Conservation (phyloP, 2,797 vertebrate species). For the Cyclura pinguis region DNA sequence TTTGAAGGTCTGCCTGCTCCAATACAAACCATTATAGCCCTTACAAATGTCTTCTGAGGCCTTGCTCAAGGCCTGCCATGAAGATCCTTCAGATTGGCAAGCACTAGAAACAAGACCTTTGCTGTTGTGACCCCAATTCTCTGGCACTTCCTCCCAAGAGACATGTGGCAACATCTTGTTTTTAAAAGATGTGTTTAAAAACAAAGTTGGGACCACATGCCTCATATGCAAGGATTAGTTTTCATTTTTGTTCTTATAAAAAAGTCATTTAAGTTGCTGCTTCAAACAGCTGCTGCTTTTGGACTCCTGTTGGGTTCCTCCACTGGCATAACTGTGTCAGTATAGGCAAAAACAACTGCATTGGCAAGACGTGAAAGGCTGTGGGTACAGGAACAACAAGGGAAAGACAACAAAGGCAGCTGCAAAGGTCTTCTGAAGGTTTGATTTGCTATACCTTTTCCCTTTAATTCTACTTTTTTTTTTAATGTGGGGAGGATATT, state of each 20-base stretch:
- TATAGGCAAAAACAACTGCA: no score
- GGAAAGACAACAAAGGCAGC: no score
- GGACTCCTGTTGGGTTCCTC: no score
- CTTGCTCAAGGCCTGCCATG: neutral
- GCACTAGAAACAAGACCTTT: neutral
- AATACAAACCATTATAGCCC: neutral
- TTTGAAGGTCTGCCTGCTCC: neutral
- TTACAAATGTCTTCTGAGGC: neutral
- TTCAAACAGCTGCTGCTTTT: neutral
- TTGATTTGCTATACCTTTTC: slow-evolving; percentile 5
- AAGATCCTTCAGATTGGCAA: neutral
- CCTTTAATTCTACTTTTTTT: neutral
- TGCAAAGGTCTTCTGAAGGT: no score
- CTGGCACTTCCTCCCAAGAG: neutral
- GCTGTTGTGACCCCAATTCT: neutral
- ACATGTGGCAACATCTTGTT: neutral
- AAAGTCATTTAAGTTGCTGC: neutral
- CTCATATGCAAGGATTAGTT: neutral
- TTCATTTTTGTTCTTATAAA: neutral
- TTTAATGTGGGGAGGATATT: neutral
- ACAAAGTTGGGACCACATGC: neutral
- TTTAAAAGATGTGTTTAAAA: neutral
- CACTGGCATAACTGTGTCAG: no score
- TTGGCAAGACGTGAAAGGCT: neutral
- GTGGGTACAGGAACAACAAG: neutral